Percentiles rank a stretch among this genome's conserved stretches.
These are phyloP conservation scores for Zophobas morio DNA, from an alignment of 1,140 invertebrate genomes.

Conservation along the genomic window DNA sequence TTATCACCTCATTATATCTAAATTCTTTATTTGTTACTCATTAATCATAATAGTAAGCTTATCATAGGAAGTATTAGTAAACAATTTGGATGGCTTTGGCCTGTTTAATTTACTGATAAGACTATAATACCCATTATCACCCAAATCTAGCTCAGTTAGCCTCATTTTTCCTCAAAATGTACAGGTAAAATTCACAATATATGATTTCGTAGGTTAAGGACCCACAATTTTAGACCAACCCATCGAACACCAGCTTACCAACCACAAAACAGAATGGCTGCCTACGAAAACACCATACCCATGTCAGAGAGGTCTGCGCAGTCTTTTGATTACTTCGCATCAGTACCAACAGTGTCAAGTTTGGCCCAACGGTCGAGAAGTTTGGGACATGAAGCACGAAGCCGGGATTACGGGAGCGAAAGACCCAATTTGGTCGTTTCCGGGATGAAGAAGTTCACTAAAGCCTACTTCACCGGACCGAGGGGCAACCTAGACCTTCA, in stretches of 20 bases:
- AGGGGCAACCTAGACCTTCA: slow-evolving; percentile 61
- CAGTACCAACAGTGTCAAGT: background rate
- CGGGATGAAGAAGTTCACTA: background rate
- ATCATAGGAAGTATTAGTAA: slow-evolving; percentile 11
- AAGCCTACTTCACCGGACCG: background rate
- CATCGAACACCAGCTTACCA: no score
- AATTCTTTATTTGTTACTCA: background rate
- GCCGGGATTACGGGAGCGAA: no score
- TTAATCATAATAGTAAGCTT: background rate
- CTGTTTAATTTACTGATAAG: background rate
- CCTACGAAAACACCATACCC: background rate
- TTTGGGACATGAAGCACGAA: background rate
- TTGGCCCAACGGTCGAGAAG: background rate
- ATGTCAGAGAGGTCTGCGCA: background rate
- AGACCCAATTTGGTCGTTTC: slow-evolving; percentile 6
- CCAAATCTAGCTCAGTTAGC: background rate
- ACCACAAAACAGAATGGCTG: background rate
- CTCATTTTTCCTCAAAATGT: background rate
- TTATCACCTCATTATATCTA: background rate
- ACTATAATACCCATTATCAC: background rate
- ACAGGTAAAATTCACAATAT: background rate
- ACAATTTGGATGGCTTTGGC: background rate
- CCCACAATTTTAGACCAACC: no score
- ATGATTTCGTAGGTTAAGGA: background rate
- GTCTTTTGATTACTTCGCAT: no score